phyloP scores from a whole-genome alignment of 2,888 invertebrate genomes.

The Protophormia terraenovae region DNA sequence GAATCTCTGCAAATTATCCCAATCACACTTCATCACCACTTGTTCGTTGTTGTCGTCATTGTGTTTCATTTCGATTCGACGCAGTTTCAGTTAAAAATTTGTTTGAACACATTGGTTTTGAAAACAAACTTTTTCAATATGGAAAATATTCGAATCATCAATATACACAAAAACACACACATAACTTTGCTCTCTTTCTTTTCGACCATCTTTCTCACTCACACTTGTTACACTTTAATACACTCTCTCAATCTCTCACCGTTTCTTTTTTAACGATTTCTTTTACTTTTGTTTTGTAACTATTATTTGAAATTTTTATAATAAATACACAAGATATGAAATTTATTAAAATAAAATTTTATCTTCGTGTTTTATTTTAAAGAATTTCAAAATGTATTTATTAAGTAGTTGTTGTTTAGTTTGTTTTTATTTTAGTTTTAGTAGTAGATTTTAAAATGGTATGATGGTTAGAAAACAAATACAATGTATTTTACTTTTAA shows the following conservation, averaged over 20 bases:
- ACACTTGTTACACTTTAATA: neutral
- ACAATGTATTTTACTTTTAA: neutral
- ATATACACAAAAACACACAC: neutral
- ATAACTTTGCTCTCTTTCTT: slow-evolving; percentile 21
- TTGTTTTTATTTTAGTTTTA: neutral
- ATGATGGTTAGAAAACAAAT: too few relatives aligned
- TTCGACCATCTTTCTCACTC: neutral
- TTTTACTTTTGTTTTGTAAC: slow-evolving; percentile 11
- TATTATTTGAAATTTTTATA: slow-evolving; percentile 54
- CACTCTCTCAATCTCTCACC: neutral
- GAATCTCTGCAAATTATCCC: slow-evolving; percentile 9
- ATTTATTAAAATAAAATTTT: slow-evolving; percentile 21
- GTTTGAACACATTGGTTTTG: slow-evolving; percentile 56
- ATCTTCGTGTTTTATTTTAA: neutral
- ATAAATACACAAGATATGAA: slow-evolving; percentile 13
- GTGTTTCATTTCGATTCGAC: slow-evolving; percentile 64
- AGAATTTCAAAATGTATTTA: neutral
- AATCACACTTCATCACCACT: slow-evolving; percentile 20
- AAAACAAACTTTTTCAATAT: slow-evolving; percentile 64
- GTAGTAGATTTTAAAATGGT: too few relatives aligned
- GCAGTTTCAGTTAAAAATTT: slow-evolving; percentile 54
- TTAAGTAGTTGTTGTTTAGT: neutral
- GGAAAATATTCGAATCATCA: slow-evolving; percentile 56
- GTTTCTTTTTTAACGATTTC: neutral
- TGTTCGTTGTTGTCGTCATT: slow-evolving; percentile 29